Conservation (phyloP, 2,888 invertebrate genomes). For the Polydrusus pterygomalis region DNA sequence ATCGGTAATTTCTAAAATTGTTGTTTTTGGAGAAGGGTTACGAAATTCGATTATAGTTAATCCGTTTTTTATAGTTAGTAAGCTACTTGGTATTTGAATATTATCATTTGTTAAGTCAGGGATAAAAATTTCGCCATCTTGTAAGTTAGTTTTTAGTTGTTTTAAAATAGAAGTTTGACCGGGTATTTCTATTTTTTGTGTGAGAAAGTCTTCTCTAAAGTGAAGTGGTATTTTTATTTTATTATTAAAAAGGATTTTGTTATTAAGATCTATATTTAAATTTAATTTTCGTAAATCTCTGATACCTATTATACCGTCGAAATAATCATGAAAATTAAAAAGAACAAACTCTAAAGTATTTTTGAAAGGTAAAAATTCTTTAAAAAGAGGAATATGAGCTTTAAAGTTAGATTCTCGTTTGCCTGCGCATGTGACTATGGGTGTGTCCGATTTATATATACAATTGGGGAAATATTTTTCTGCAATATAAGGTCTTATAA, state of each 20-base stretch:
- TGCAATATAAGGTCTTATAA: constrained; percentile 45
- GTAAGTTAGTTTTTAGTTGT: constrained; percentile 9
- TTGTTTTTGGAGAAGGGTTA: background rate
- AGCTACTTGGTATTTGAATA: background rate
- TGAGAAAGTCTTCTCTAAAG: constrained; percentile 15
- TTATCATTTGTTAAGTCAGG: background rate
- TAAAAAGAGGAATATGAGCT: constrained; percentile 42
- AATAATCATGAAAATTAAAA: constrained; percentile 49
- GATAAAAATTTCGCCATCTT: constrained; percentile 1
- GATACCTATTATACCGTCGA: constrained; percentile 50
- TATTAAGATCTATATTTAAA: constrained; percentile 38
- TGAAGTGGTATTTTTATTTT: constrained; percentile 26
- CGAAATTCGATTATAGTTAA: background rate
- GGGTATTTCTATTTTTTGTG: constrained; percentile 34
- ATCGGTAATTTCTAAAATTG: background rate
- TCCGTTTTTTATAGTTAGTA: background rate
- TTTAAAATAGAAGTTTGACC: background rate
- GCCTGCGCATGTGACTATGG: constrained; percentile 43
- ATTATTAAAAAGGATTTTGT: constrained; percentile 35
- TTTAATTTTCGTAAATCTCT: constrained; percentile 37
- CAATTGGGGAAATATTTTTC: constrained; percentile 37
- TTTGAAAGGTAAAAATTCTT: constrained; percentile 31
- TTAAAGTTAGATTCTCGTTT: constrained; percentile 26
- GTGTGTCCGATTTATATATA: constrained; percentile 25
- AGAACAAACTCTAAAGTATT: constrained; percentile 30